Conservation (phyloP, 2,113 vertebrate genomes). For the Girardinichthys multiradiatus region DNA sequence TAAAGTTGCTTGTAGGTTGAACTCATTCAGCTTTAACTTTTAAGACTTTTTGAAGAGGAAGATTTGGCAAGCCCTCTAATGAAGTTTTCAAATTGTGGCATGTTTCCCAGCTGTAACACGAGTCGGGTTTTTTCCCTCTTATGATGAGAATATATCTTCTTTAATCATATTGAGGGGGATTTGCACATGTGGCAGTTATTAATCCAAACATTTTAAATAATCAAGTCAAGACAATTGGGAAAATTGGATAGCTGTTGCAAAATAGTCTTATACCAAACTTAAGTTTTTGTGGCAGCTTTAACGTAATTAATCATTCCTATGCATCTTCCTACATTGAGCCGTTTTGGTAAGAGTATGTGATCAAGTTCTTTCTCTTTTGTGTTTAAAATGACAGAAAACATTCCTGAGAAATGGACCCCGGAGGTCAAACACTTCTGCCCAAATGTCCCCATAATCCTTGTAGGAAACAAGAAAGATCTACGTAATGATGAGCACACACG, state of each 20-base stretch:
- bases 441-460: slow-evolving; percentile 98
- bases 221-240: not conserved
- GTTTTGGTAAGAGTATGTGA: not conserved
- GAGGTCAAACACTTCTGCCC: slow-evolving; percentile 99
- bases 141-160: slow-evolving; percentile 8
- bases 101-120: slow-evolving; percentile 6
- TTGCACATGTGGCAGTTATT: not conserved
- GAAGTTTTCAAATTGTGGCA: not conserved
- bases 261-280: not conserved
- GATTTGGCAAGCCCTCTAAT: slow-evolving; percentile 3
- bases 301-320: not conserved
- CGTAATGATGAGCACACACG: slow-evolving; percentile 98
- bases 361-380: not conserved
- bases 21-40: not conserved
- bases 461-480: slow-evolving; percentile 99
- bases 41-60: slow-evolving; percentile 4
- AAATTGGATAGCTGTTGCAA: not conserved
- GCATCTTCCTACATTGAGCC: not conserved
- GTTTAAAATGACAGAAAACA: slow-evolving; percentile 87
- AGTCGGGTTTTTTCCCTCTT: not conserved
- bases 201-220: not conserved
- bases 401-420: slow-evolving; percentile 99
- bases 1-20: slow-evolving; percentile 11
- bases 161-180: slow-evolving; percentile 23
- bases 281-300: not conserved